Percentiles rank a stretch among this genome's conserved stretches.
phyloP scores from a whole-genome alignment of 2,888 invertebrate genomes.

The Dascillus cervinus region DNA sequence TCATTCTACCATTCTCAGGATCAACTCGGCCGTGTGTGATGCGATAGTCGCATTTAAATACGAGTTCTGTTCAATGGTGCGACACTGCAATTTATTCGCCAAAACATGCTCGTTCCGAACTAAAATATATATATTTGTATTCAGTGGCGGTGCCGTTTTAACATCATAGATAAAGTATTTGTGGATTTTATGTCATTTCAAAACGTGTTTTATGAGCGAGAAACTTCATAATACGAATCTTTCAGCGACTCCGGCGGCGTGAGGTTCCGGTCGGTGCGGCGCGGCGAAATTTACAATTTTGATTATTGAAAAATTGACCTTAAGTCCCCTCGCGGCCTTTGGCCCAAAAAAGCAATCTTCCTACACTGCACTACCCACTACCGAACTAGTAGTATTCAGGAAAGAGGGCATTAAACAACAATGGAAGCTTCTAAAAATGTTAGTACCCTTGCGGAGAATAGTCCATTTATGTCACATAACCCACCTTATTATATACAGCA shows the following conservation, averaged over 20 bases:
- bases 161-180: conserved; percentile 35
- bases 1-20: conserved; percentile 21
- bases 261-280: too few species aligned
- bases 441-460: conserved; percentile 22
- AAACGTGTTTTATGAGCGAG: conserved; percentile 32
- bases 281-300: too few species aligned
- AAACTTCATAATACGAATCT: conserved; percentile 21
- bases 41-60: conserved; percentile 36
- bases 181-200: conserved; percentile 30
- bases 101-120: conserved; percentile 27
- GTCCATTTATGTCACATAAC: conserved; percentile 34
- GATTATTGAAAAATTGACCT: too few species aligned
- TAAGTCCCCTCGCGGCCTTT: too few species aligned
- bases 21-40: conserved; percentile 31
- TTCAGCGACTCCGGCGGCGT: too few species aligned
- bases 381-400: too few species aligned
- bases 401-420: not conserved
- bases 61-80: conserved; percentile 32
- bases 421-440: conserved; percentile 4
- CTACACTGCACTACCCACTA: too few species aligned
- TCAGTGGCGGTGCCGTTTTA: conserved; percentile 34
- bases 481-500: conserved; percentile 37
- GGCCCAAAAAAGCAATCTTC: too few species aligned
- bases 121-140: conserved; percentile 39
- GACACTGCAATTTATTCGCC: conserved; percentile 28